Conservation (phyloP, 2,888 invertebrate species). For the Sinotaia quadrata region DNA sequence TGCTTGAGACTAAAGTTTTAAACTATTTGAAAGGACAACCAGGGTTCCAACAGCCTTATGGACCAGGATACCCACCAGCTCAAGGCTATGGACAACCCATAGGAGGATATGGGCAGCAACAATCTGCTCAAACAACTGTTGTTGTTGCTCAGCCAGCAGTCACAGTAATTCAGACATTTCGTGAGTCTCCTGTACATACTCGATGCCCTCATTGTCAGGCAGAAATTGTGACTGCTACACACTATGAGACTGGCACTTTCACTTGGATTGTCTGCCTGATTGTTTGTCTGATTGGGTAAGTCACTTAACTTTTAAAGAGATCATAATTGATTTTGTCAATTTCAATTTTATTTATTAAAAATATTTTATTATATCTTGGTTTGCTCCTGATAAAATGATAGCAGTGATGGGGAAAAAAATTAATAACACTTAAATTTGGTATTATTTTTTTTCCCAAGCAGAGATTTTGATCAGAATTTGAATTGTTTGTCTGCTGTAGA, state of each 20-base stretch:
- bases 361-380: no score
- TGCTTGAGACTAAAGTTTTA: no score
- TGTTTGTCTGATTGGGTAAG: conserved; percentile 67
- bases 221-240: conserved; percentile 62
- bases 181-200: conserved; percentile 58
- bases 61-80: conserved; percentile 1
- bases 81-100: conserved; percentile 20
- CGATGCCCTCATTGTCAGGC: conserved; percentile 67
- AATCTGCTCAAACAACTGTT: conserved; percentile 48
- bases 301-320: no score
- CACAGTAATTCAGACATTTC: conserved; percentile 55
- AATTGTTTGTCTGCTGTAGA: no score
- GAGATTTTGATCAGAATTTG: no score
- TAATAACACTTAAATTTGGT: no score
- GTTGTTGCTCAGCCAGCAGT: conserved; percentile 55
- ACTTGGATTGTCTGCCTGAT: conserved; percentile 66
- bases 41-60: conserved; percentile 3
- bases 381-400: no score
- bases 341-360: no score
- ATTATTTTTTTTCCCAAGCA: no score
- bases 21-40: no score
- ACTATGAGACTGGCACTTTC: conserved; percentile 65
- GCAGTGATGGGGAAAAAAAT: no score
- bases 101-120: conserved; percentile 28
- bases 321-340: no score